Conservation (phyloP, 2,113 vertebrate genomes). For the Varanus komodoensis region DNA sequence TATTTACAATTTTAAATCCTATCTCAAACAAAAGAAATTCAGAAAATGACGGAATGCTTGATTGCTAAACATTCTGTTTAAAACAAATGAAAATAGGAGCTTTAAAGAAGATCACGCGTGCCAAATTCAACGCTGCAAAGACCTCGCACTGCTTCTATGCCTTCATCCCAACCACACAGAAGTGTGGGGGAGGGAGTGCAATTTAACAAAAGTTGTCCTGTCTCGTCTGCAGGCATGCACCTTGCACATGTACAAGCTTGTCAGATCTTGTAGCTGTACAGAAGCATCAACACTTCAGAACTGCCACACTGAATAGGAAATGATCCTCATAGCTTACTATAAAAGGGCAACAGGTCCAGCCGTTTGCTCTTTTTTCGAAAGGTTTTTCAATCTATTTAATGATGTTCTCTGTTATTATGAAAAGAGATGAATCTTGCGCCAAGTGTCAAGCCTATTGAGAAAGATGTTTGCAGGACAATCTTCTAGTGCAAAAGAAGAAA, state of each 20-base stretch:
- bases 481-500: constrained; percentile 13
- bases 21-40: constrained; percentile 1
- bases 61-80: neutral
- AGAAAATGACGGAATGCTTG: neutral
- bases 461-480: constrained; percentile 9
- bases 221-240: neutral
- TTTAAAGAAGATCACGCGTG: neutral
- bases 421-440: constrained; percentile 45
- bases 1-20: constrained; percentile 26
- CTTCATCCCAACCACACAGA: neutral
- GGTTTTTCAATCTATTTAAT: constrained; percentile 44
- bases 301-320: neutral
- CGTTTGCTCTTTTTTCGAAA: neutral
- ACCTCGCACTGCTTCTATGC: neutral
- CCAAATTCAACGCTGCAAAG: neutral
- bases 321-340: constrained; percentile 35
- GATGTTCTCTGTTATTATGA: constrained; percentile 53
- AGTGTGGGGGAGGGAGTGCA: neutral
- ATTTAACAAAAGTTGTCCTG: no score
- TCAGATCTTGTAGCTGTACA: neutral
- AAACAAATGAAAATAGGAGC: constrained; percentile 9
- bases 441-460: constrained; percentile 38
- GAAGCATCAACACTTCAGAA: constrained; percentile 16
- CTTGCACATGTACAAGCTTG: neutral
- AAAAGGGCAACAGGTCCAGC: constrained; percentile 34